These are phyloP conservation scores for Tragelaphus scriptus DNA, from an alignment of 2,113 vertebrate genomes.

Conservation along the genomic window DNA sequence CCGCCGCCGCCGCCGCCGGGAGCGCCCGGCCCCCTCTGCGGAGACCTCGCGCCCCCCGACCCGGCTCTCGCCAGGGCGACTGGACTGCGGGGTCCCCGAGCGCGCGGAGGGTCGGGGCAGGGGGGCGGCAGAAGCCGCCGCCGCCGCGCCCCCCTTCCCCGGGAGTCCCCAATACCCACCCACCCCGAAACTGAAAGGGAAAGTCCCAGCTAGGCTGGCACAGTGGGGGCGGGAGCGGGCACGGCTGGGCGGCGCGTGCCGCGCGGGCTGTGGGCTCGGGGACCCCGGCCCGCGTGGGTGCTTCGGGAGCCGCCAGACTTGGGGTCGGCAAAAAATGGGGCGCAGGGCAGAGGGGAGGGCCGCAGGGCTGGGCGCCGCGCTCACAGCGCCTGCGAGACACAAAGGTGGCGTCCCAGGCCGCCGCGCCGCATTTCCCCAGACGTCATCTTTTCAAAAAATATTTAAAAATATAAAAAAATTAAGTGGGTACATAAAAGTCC, in stretches of 20 bases:
- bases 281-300: not conserved
- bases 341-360: slow-evolving; percentile 42
- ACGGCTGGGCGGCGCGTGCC: not conserved
- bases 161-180: not conserved
- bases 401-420: slow-evolving; percentile 91
- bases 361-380: slow-evolving; percentile 56
- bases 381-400: slow-evolving; percentile 82
- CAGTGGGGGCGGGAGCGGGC: not conserved
- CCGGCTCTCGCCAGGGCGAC: slow-evolving; percentile 1
- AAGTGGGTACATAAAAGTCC: slow-evolving; percentile 45
- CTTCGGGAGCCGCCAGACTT: not conserved
- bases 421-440: slow-evolving; percentile 89
- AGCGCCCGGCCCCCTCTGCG: not conserved
- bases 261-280: not conserved
- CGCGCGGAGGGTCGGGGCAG: slow-evolving; percentile 16
- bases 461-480: slow-evolving; percentile 95
- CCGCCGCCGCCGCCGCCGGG: not conserved
- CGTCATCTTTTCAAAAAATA: slow-evolving; percentile 99
- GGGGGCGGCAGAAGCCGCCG: not conserved
- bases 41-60: not conserved
- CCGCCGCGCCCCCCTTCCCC: not conserved
- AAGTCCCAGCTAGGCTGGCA: slow-evolving; percentile 44
- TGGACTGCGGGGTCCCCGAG: slow-evolving; percentile 41
- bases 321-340: not conserved
- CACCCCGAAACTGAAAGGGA: slow-evolving; percentile 73